Percentiles rank a stretch among this genome's conserved stretches.
These are phyloP conservation scores for Psammodynastes pulverulentus DNA, from an alignment of 2,113 vertebrate species.

Conservation along the genomic window DNA sequence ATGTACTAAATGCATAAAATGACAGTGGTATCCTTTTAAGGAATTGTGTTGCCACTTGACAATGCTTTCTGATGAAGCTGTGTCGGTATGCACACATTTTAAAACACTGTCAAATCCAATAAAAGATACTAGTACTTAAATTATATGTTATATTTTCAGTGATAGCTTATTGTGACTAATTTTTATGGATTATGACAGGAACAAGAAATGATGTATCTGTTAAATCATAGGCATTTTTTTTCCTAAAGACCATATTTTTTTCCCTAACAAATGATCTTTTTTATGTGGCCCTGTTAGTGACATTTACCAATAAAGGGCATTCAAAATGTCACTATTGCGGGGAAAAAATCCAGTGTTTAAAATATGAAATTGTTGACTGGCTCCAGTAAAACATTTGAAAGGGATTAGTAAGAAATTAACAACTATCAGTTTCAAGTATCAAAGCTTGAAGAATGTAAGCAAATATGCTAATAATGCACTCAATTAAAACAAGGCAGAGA, in stretches of 20 bases:
- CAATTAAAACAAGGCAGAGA: conserved; percentile 35
- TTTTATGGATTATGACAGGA: background rate
- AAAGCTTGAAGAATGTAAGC: background rate
- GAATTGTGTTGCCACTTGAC: background rate
- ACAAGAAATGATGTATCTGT: background rate
- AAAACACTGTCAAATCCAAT: background rate
- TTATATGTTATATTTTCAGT: background rate
- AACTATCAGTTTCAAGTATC: conserved; percentile 36
- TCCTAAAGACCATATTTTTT: background rate
- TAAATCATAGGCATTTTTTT: background rate
- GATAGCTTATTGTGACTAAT: background rate
- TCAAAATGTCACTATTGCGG: background rate
- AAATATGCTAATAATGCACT: conserved; percentile 24
- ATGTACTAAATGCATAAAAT: background rate
- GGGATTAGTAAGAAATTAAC: conserved; percentile 33
- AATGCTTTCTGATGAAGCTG: background rate
- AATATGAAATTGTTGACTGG: conserved; percentile 22
- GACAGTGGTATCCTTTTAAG: background rate
- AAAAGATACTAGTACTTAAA: background rate
- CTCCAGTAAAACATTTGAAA: conserved; percentile 15
- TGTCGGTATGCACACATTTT: background rate
- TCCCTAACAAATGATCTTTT: background rate
- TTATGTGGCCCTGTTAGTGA: background rate
- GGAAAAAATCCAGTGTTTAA: background rate
- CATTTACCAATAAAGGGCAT: background rate